A percentile compares a stretch with the other conserved stretches of the same genome.
phyloP scores from a whole-genome alignment of 2,113 vertebrate genomes.

The Lethenteron reissneri region DNA sequence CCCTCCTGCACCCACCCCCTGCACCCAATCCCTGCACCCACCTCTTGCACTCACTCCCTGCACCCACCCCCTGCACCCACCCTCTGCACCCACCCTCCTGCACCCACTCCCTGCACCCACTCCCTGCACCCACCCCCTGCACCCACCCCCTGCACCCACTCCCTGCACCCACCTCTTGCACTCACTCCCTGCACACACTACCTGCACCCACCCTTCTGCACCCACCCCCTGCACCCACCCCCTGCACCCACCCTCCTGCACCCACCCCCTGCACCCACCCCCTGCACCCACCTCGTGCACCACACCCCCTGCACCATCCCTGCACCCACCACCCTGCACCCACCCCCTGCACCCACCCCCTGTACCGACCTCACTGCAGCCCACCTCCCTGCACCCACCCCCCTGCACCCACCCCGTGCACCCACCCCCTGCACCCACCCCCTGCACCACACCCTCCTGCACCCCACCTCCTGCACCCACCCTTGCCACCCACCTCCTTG shows the following conservation, averaged over 20 bases:
- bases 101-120: not conserved
- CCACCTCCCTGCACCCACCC: not conserved
- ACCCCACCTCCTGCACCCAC: not conserved
- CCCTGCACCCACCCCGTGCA: not conserved
- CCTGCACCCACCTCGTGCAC: not conserved
- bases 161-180: not conserved
- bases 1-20: not conserved
- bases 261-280: not conserved
- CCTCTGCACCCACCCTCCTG: not conserved
- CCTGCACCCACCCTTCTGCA: not conserved
- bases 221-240: not conserved
- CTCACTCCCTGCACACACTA: not conserved
- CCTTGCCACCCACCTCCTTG: too few relatives aligned
- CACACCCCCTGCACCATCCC: not conserved
- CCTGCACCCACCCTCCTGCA: not conserved
- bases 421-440: not conserved
- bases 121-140: not conserved
- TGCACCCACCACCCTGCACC: not conserved
- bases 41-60: not conserved
- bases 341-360: not conserved
- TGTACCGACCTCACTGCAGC: not conserved
- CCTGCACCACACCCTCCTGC: not conserved
- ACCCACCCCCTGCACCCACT: not conserved
- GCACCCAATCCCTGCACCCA: not conserved
- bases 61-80: not conserved